phyloP scores from a whole-genome alignment of 2,113 vertebrate species.

The Melanocharis versteri region DNA sequence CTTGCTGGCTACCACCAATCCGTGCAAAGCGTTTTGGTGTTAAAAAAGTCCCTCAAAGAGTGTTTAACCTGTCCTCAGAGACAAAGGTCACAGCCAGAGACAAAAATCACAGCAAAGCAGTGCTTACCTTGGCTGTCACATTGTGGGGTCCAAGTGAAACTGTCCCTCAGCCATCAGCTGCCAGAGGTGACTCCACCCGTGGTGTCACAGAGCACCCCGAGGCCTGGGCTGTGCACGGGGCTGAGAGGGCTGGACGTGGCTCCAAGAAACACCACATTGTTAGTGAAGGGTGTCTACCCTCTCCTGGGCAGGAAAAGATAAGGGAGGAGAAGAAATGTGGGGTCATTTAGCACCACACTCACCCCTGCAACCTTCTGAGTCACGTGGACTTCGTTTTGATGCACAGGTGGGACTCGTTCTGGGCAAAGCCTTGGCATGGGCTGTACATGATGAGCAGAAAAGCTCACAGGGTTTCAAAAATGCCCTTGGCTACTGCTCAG shows the following conservation, averaged over 20 bases:
- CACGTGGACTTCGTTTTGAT: not conserved
- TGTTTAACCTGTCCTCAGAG: not conserved
- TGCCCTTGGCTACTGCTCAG: not conserved
- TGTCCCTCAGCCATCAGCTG: not conserved
- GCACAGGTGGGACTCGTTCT: too few species aligned
- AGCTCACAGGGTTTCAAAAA: not conserved
- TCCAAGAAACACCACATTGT: not conserved
- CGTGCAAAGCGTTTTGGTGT: not conserved
- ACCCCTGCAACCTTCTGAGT: not conserved
- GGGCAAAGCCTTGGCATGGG: not conserved
- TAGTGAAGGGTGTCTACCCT: not conserved
- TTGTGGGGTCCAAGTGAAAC: not conserved
- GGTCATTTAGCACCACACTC: not conserved
- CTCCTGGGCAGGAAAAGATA: not conserved
- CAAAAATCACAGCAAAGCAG: not conserved
- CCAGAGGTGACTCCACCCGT: not conserved
- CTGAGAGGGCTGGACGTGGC: not conserved
- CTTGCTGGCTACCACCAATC: not conserved
- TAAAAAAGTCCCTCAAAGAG: not conserved
- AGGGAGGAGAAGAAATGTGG: not conserved
- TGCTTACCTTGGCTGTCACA: not conserved
- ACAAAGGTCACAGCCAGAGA: not conserved
- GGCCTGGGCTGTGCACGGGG: not conserved
- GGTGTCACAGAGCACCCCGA: rapidly evolving
- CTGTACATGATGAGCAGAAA: not conserved